These are phyloP conservation scores for Xiphydria camelus DNA, from an alignment of 2,888 invertebrate genomes.

Conservation along the genomic window DNA sequence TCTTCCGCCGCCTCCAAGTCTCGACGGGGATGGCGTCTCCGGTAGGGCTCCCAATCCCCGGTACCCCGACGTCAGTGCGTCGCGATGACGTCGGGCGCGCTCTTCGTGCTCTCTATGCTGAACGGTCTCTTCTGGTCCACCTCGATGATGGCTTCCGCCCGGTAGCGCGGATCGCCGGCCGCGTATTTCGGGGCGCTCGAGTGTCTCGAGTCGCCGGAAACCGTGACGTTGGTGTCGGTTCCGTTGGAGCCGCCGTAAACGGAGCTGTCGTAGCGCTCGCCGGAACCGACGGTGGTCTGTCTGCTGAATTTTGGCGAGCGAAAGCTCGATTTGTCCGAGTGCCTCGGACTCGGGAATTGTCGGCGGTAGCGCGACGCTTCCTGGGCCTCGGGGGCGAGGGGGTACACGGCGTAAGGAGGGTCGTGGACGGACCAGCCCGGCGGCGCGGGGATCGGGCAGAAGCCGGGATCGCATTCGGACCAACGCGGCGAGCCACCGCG, in stretches of 20 bases:
- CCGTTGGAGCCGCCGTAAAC: constrained; percentile 36
- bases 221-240: constrained; percentile 34
- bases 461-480: constrained; percentile 40
- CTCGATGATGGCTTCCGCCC: constrained; percentile 67
- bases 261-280: constrained; percentile 48
- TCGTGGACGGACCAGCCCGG: constrained; percentile 51
- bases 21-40: constrained; percentile 62
- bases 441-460: constrained; percentile 47
- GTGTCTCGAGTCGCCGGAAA: constrained; percentile 33
- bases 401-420: constrained; percentile 26
- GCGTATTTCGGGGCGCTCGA: constrained; percentile 33
- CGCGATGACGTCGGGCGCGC: constrained; percentile 89
- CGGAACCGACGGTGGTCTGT: constrained; percentile 39
- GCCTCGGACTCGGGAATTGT: constrained; percentile 46
- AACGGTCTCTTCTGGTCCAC: constrained; percentile 67
- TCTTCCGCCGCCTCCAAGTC: constrained; percentile 14
- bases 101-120: constrained; percentile 83
- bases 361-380: constrained; percentile 41
- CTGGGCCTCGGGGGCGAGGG: constrained; percentile 23
- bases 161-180: constrained; percentile 53
- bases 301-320: constrained; percentile 15
- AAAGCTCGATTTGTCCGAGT: constrained; percentile 6
- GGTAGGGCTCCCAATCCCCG: constrained; percentile 65
- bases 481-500: constrained; percentile 32
- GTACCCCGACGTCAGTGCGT: constrained; percentile 70